phyloP scores from a whole-genome alignment of 2,113 vertebrate species.

The Rallus limicola region DNA sequence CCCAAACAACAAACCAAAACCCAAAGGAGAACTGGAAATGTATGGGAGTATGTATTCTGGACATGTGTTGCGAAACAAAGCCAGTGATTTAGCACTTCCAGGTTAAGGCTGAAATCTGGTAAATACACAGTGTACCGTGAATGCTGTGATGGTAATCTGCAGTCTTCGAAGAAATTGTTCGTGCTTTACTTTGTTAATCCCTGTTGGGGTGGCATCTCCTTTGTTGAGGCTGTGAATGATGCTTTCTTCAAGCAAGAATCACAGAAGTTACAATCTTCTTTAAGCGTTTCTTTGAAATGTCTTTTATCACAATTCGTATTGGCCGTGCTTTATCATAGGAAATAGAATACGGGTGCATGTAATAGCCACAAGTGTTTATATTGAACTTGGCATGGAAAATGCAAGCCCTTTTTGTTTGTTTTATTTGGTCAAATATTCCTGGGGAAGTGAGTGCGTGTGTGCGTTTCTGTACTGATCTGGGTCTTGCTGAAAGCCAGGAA shows the following conservation, averaged over 20 bases:
- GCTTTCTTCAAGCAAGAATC: not conserved
- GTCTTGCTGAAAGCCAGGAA: conserved; percentile 37
- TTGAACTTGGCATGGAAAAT: conserved; percentile 59
- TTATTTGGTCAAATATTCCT: conserved; percentile 65
- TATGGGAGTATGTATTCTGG: not conserved
- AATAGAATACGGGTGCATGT: conserved; percentile 53
- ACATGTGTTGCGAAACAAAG: not conserved
- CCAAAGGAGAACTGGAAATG: not conserved
- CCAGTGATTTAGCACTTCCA: not conserved
- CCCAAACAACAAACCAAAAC: not conserved
- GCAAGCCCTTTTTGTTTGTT: conserved; percentile 54
- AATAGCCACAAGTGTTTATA: conserved; percentile 61
- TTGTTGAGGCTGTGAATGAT: not conserved
- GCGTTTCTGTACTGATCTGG: conserved; percentile 32
- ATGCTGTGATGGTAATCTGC: not conserved
- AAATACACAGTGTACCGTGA: not conserved
- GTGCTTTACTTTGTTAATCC: not conserved
- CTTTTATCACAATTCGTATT: conserved; percentile 33
- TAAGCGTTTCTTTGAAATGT: conserved; percentile 1
- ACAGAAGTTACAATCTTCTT: not conserved
- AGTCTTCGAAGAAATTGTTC: not conserved
- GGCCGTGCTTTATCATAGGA: conserved; percentile 55
- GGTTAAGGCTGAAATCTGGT: not conserved
- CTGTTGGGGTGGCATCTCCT: not conserved
- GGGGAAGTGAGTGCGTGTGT: conserved; percentile 55